Conservation (phyloP, 2,797 vertebrate genomes). For the Oreortyx pictus region DNA sequence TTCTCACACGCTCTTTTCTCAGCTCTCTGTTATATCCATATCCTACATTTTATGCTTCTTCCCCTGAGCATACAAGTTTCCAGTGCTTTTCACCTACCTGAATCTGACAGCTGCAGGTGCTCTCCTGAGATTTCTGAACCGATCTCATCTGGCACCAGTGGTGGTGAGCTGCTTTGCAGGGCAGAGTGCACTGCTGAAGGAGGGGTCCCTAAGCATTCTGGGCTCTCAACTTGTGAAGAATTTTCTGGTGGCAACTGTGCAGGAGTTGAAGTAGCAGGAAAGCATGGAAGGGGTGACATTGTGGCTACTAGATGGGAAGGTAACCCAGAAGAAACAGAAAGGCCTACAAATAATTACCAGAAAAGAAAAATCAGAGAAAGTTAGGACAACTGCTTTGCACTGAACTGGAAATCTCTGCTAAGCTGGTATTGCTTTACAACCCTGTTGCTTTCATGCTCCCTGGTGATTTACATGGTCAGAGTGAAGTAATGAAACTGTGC, state of each 20-base stretch:
- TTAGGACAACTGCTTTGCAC: neutral
- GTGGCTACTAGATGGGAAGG: neutral
- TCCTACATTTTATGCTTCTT: neutral
- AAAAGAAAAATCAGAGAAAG: neutral
- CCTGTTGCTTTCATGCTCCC: neutral
- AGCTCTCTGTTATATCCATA: neutral
- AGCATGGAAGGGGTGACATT: fast-evolving
- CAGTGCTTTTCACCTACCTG: neutral
- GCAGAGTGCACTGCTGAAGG: neutral
- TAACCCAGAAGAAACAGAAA: constrained; percentile 9
- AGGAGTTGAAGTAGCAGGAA: neutral
- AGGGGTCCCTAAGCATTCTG: neutral
- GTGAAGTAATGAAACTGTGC: neutral
- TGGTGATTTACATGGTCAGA: neutral
- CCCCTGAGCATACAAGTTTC: neutral
- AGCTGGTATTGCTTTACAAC: neutral
- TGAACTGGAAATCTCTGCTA: neutral
- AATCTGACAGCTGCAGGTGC: neutral
- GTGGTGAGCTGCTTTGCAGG: neutral
- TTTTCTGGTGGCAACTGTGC: neutral
- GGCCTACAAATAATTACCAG: neutral
- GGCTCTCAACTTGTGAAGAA: neutral
- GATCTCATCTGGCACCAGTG: neutral
- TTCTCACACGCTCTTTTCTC: neutral
- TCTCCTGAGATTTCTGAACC: constrained; percentile 28